A percentile compares a stretch with the other conserved stretches of the same genome.
These are phyloP conservation scores for Aulostomus chinensis DNA, from an alignment of 2,797 vertebrate species.

Conservation along the genomic window DNA sequence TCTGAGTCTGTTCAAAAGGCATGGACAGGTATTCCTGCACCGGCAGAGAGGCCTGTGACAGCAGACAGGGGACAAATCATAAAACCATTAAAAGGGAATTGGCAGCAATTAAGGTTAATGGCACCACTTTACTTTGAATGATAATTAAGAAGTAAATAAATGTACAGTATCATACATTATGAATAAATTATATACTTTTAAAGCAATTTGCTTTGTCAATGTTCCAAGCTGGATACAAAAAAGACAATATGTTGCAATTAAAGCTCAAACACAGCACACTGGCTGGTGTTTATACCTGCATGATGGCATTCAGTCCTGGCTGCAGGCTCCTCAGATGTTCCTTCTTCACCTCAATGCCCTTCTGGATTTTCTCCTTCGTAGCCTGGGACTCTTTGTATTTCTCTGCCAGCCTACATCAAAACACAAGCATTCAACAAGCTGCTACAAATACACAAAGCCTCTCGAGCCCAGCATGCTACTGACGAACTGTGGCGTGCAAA, in stretches of 20 bases:
- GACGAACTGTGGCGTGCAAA: background rate
- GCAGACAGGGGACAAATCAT: constrained; percentile 1
- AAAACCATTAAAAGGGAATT: background rate
- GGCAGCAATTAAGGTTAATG: too few species aligned
- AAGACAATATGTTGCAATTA: too few species aligned
- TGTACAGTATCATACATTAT: background rate
- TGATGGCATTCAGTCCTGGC: constrained; percentile 94
- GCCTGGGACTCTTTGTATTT: constrained; percentile 91
- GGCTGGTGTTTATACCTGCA: constrained; percentile 85
- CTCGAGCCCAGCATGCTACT: background rate
- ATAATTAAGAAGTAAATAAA: background rate
- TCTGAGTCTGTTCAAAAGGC: constrained; percentile 95
- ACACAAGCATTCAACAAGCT: background rate
- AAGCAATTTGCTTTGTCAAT: background rate
- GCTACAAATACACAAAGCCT: background rate
- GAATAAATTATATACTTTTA: background rate
- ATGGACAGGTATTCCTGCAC: constrained; percentile 96
- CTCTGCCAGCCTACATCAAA: constrained; percentile 87
- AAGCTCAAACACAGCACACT: too few species aligned
- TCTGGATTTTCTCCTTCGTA: constrained; percentile 95
- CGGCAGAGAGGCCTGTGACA: constrained; percentile 90
- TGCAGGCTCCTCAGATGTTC: constrained; percentile 95
- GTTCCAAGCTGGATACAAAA: background rate
- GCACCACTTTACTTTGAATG: background rate
- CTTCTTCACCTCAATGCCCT: constrained; percentile 97